phyloP scores from a whole-genome alignment of 2,113 vertebrate genomes.

The Hemicordylus capensis region DNA sequence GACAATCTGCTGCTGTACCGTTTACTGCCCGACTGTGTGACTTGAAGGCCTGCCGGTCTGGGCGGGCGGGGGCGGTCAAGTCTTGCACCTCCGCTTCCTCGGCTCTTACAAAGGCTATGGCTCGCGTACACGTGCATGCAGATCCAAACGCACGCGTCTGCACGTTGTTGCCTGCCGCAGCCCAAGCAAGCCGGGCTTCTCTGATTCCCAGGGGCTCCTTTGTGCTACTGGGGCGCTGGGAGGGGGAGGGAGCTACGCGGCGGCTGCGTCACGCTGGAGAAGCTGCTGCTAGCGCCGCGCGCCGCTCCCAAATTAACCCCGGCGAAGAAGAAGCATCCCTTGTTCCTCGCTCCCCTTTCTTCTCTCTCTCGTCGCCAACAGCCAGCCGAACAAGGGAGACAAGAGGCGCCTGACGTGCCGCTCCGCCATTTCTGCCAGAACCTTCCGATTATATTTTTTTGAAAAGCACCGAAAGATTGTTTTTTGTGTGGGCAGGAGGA shows the following conservation, averaged over 20 bases:
- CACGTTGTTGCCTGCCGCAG: neutral
- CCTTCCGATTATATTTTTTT: no score
- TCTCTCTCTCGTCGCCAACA: neutral
- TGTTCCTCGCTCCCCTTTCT: constrained; percentile 1
- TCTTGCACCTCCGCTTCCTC: neutral
- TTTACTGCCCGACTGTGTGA: no score
- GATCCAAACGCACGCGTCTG: neutral
- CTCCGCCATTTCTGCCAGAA: neutral
- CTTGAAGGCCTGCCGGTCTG: no score
- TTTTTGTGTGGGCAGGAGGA: neutral
- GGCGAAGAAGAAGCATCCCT: neutral
- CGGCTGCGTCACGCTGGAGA: constrained; percentile 64
- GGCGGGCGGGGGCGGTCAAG: no score
- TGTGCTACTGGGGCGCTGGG: constrained; percentile 42
- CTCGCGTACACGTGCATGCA: neutral
- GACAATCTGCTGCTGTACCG: no score
- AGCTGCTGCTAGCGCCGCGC: constrained; percentile 12
- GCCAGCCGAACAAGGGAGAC: constrained; percentile 4
- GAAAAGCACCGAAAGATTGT: neutral
- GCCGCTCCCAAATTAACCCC: neutral
- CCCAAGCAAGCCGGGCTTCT: constrained; percentile 13
- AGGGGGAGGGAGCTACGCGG: constrained; percentile 16
- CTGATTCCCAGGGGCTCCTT: constrained; percentile 36
- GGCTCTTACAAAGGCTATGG: neutral
- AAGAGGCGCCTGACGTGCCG: neutral